phyloP scores from a whole-genome alignment of 2,113 vertebrate genomes.

The Dicaeum eximium region DNA sequence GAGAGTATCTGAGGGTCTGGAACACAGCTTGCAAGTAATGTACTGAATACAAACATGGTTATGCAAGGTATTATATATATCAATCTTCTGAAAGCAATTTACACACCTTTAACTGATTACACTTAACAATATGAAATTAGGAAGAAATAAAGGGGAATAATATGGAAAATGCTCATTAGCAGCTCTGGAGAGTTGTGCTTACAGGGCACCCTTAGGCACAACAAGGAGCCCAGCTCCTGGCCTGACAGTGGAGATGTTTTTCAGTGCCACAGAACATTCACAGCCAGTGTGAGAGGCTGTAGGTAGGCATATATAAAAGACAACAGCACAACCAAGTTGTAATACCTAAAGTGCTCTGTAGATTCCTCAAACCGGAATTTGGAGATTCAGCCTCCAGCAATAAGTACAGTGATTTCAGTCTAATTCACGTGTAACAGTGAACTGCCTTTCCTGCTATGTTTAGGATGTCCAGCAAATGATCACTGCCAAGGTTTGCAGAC shows the following conservation, averaged over 20 bases:
- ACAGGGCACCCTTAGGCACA: background rate
- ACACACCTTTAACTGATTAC: background rate
- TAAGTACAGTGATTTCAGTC: background rate
- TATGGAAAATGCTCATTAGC: background rate
- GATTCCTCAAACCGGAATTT: background rate
- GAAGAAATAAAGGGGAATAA: background rate
- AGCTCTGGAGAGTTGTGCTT: background rate
- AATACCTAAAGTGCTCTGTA: background rate
- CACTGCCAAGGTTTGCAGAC: background rate
- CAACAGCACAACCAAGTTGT: background rate
- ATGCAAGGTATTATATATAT: background rate
- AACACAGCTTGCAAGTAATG: background rate
- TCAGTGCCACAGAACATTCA: background rate
- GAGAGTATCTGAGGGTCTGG: background rate
- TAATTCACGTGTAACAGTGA: background rate
- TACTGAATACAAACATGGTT: background rate
- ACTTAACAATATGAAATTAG: background rate
- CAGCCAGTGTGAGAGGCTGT: background rate
- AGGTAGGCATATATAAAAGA: background rate
- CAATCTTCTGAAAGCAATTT: background rate
- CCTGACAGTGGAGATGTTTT: background rate
- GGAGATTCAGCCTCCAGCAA: background rate
- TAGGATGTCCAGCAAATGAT: background rate
- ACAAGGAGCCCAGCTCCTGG: background rate
- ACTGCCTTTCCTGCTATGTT: background rate